Conservation (phyloP, 2,113 vertebrate genomes). For the Micromys minutus region DNA sequence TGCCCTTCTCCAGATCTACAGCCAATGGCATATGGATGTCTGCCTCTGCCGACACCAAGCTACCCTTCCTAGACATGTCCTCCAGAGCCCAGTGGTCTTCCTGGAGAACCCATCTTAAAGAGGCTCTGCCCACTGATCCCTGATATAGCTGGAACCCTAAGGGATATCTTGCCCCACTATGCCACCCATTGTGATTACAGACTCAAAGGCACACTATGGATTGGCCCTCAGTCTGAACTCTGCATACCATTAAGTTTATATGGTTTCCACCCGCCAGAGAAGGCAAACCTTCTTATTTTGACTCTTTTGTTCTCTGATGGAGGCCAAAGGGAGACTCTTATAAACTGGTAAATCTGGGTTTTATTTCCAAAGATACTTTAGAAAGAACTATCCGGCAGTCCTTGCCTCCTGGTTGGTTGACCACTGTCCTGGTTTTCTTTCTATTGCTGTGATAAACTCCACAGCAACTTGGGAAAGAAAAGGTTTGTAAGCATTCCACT, state of each 20-base stretch:
- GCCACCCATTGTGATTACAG: neutral
- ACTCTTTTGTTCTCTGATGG: neutral
- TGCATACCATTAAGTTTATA: neutral
- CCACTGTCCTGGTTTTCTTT: neutral
- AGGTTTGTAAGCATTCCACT: neutral
- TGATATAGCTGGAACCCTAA: neutral
- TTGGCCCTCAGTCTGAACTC: neutral
- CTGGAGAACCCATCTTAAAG: neutral
- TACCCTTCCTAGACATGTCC: neutral
- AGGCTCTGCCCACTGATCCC: neutral
- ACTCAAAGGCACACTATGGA: too few relatives aligned
- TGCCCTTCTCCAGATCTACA: conserved; percentile 27
- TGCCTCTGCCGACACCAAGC: neutral
- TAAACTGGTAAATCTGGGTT: neutral
- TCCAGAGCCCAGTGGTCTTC: neutral
- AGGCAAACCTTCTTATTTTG: rapidly evolving
- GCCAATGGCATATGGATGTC: neutral
- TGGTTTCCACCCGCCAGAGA: neutral
- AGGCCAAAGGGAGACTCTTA: neutral
- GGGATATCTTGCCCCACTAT: neutral
- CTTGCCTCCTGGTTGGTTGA: neutral
- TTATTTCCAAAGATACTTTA: conserved; percentile 17
- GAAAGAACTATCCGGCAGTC: neutral
- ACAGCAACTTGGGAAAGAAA: neutral
- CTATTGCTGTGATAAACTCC: neutral